Conservation (phyloP, 2,888 invertebrate species). For the Diplolepis rosae region DNA sequence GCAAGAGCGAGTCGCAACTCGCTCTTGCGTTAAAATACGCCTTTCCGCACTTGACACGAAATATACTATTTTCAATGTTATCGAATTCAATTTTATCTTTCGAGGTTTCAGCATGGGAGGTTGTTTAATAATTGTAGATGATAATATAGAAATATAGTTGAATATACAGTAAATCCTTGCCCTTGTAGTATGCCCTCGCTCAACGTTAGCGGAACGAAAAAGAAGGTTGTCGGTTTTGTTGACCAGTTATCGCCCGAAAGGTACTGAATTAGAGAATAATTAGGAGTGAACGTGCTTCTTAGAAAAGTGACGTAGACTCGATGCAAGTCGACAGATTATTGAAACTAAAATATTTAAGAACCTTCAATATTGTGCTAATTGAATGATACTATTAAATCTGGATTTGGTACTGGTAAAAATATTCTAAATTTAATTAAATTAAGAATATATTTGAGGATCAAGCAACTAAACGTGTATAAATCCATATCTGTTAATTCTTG, state of each 20-base stretch:
- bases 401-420: too few relatives aligned
- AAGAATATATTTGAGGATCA: too few relatives aligned
- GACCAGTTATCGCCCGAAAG: constrained; percentile 70
- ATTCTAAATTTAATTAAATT: too few relatives aligned
- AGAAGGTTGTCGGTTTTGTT: constrained; percentile 73
- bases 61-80: too few relatives aligned
- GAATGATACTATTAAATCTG: too few relatives aligned
- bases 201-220: constrained; percentile 70
- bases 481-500: background rate
- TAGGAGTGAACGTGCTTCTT: constrained; percentile 30
- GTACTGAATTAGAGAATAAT: constrained; percentile 54
- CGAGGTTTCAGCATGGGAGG: background rate
- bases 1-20: too few relatives aligned
- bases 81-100: too few relatives aligned
- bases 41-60: too few relatives aligned
- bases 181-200: constrained; percentile 72
- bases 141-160: constrained; percentile 19
- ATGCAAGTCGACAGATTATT: constrained; percentile 9
- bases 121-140: background rate
- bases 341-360: background rate
- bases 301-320: constrained; percentile 33
- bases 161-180: constrained; percentile 52
- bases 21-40: too few relatives aligned
- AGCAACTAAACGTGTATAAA: too few relatives aligned
- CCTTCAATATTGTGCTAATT: too few relatives aligned